phyloP scores from a whole-genome alignment of 2,797 vertebrate species.

The Paedocypris micromegethes region DNA sequence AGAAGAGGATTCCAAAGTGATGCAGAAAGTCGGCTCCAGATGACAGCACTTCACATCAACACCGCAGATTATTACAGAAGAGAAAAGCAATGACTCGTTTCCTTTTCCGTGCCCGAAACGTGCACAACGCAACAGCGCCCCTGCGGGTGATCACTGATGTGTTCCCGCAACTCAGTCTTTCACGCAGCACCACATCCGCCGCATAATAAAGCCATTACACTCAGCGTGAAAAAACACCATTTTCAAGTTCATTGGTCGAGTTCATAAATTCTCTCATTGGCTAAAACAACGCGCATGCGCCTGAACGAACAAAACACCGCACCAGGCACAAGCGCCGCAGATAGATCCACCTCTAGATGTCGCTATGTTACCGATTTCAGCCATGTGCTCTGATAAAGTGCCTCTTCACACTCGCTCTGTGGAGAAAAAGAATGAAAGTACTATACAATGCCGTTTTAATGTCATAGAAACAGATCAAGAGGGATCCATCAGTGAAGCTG shows the following conservation, averaged over 20 bases:
- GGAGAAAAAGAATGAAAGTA: too few relatives aligned
- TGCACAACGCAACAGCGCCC: conserved; percentile 46
- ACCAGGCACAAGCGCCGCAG: neutral
- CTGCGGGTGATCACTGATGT: conserved; percentile 50
- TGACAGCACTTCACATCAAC: conserved; percentile 39
- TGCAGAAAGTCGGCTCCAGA: conserved; percentile 15
- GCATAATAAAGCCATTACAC: conserved; percentile 57
- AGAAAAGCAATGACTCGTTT: conserved; percentile 47
- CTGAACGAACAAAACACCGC: neutral
- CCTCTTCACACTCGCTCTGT: too few relatives aligned
- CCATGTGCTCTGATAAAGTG: too few relatives aligned
- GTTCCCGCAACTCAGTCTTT: conserved; percentile 55
- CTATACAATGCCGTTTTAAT: too few relatives aligned
- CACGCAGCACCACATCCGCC: conserved; percentile 53
- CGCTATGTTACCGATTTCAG: too few relatives aligned
- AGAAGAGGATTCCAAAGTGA: neutral
- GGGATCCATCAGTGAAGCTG: too few relatives aligned
- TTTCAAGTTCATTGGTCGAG: conserved; percentile 55
- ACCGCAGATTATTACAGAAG: conserved; percentile 48
- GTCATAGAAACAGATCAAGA: too few relatives aligned
- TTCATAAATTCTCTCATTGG: conserved; percentile 51
- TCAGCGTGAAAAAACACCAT: conserved; percentile 55
- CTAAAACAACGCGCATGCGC: conserved; percentile 8
- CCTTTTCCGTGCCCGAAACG: conserved; percentile 43
- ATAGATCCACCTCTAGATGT: too few relatives aligned